Evolutionary conservation across 92 coral and sea anemone species (phyloP).

Genomic region (Phymanthus crucifer): DNA sequence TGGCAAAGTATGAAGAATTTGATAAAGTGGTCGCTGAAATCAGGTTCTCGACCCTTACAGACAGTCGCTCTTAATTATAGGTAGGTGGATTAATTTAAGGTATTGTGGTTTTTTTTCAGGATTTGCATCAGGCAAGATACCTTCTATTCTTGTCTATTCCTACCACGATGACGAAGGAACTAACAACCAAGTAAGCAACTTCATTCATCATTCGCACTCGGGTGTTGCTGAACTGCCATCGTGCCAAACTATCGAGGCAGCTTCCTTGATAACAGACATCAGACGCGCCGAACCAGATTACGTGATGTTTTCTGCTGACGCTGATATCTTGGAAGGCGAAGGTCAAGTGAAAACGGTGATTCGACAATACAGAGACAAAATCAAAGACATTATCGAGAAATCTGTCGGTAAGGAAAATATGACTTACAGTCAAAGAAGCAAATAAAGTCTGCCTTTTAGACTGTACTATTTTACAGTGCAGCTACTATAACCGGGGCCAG

Average conservation of each 20-base stretch:
- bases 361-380: neutral
- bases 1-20: too few species aligned
- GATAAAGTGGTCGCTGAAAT: too few species aligned
- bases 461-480: neutral
- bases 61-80: too few species aligned
- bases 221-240: neutral
- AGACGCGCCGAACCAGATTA: neutral
- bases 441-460: too few species aligned
- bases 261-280: neutral
- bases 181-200: neutral
- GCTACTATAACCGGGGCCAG: too few species aligned
- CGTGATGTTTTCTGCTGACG: constrained; percentile 8
- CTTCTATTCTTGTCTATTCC: constrained; percentile 4
- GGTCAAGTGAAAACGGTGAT: neutral
- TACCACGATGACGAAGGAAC: constrained; percentile 6
- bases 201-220: neutral
- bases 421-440: neutral
- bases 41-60: too few species aligned
- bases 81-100: neutral
- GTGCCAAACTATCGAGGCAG: neutral
- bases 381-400: neutral
- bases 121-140: neutral
- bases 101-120: neutral
- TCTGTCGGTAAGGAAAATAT: neutral
- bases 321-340: neutral